Base-by-base conservation (phyloP, 2,888 invertebrate genomes). In the Papilio gigon region DNA sequence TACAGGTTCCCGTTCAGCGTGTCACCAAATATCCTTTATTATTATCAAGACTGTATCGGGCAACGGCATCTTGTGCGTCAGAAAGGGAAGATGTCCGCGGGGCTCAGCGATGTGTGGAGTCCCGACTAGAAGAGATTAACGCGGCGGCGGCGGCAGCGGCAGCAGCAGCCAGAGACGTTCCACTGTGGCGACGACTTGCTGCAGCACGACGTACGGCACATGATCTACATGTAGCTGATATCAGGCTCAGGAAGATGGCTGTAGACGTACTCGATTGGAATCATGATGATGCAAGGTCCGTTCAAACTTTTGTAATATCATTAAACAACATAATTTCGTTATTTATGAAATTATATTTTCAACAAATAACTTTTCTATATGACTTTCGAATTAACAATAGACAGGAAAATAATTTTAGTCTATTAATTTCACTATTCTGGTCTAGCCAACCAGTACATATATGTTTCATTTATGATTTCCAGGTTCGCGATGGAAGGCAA, bases 21-120 rank as follows among this genome's bases (percentile, higher is more conserved):
- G 98, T 98, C 78, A 98, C 98, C 78, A 98, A 98, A 92, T 98
- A 98, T 93, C 98, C 98, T 56, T 93, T 99, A 78, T 93, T 99
- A 75, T 92, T 99, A 80, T 97, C 97, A 58, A 95, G 98, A 70
- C 93, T 99, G 75, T 95, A 96, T 82, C 98, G 98, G 90, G 97
- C 97, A 53, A 98, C 98, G 14, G 97, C 98, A 1, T 88, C 93
- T 40, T 96, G 97, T 78, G 95, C 97, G 76, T 96, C 97, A 70
- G 95, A 96, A 71, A 94, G 97, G 71, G 97, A 97, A 75, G 94
- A 96, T 78, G 94, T 98, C 53, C 95, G 96, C 77, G 95, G 96
- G 78, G 97, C 98, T 3, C 97, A 98, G 85, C 95, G 97, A 77
- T 97, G 97, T 87, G 97, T 99, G 71, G 98, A 98, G 87, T 93